phyloP scores from a whole-genome alignment of 1,140 invertebrate species.

The Drosophila mauritiana region DNA sequence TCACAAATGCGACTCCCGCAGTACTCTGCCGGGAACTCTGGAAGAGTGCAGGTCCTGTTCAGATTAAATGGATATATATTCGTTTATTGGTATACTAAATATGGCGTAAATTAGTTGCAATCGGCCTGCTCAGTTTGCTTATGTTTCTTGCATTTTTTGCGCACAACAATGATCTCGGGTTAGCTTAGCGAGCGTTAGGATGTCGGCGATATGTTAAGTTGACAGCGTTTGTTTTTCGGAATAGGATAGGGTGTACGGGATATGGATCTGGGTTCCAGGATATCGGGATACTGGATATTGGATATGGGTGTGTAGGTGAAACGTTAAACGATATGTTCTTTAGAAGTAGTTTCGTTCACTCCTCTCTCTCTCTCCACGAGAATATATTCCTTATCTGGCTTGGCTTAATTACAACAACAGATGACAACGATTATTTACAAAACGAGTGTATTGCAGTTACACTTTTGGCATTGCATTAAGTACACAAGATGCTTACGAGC shows the following conservation, averaged over 20 bases:
- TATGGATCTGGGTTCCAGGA: neutral
- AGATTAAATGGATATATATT: conserved; percentile 72
- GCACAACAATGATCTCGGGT: conserved; percentile 56
- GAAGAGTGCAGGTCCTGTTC: conserved; percentile 78
- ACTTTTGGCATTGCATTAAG: conserved; percentile 76
- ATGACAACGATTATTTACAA: conserved; percentile 78
- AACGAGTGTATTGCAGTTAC: conserved; percentile 59
- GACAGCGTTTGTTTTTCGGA: conserved; percentile 51
- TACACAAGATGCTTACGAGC: conserved; percentile 73
- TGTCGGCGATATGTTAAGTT: conserved; percentile 65
- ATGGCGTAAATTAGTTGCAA: conserved; percentile 52
- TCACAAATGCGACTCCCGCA: conserved; percentile 82
- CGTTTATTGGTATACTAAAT: conserved; percentile 52
- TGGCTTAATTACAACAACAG: conserved; percentile 62
- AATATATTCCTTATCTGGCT: conserved; percentile 10
- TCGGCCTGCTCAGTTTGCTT: conserved; percentile 27
- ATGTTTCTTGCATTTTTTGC: conserved; percentile 13
- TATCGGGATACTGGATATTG: neutral
- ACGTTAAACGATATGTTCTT: conserved; percentile 44
- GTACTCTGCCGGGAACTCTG: conserved; percentile 60
- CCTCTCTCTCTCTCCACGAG: conserved; percentile 1
- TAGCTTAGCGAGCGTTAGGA: conserved; percentile 53
- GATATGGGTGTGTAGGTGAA: conserved; percentile 22
- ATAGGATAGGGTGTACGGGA: neutral
- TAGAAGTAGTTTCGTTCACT: conserved; percentile 38